Percentiles rank a stretch among this genome's conserved stretches.
Evolutionary conservation across 2,113 vertebrate species (phyloP).

Genomic region (Syngnathoides biaculeatus): DNA sequence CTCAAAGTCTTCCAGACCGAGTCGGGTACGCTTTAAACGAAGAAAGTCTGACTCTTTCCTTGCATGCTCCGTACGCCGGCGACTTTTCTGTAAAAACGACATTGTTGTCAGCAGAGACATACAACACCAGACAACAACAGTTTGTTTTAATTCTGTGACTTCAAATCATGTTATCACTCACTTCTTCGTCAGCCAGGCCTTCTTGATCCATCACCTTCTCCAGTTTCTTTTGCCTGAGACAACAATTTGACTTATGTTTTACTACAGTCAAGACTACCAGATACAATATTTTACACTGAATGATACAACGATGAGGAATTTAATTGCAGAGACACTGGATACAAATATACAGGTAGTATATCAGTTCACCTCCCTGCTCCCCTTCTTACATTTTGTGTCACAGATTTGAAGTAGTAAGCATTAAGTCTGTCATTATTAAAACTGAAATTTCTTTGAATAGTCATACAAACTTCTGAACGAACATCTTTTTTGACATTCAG

Average conservation of each 20-base stretch:
- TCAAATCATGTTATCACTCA: slow-evolving; percentile 41
- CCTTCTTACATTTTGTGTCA: too few species aligned
- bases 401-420: too few species aligned
- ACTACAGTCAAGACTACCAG: not conserved
- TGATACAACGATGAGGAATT: not conserved
- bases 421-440: too few species aligned
- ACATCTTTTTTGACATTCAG: too few species aligned
- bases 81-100: slow-evolving; percentile 61
- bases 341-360: too few species aligned
- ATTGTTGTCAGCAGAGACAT: not conserved
- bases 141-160: not conserved
- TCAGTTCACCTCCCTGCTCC: too few species aligned
- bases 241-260: slow-evolving; percentile 7
- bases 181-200: slow-evolving; percentile 95
- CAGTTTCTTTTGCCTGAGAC: slow-evolving; percentile 89
- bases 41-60: slow-evolving; percentile 76
- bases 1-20: slow-evolving; percentile 76
- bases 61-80: slow-evolving; percentile 73
- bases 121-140: not conserved
- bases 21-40: slow-evolving; percentile 72
- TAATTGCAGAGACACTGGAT: too few species aligned
- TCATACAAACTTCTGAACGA: too few species aligned
- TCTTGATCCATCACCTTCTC: slow-evolving; percentile 99
- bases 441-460: too few species aligned
- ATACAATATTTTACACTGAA: not conserved